Base-by-base conservation (phyloP, 1,140 invertebrate genomes). In the Copidosoma floridanum region DNA sequence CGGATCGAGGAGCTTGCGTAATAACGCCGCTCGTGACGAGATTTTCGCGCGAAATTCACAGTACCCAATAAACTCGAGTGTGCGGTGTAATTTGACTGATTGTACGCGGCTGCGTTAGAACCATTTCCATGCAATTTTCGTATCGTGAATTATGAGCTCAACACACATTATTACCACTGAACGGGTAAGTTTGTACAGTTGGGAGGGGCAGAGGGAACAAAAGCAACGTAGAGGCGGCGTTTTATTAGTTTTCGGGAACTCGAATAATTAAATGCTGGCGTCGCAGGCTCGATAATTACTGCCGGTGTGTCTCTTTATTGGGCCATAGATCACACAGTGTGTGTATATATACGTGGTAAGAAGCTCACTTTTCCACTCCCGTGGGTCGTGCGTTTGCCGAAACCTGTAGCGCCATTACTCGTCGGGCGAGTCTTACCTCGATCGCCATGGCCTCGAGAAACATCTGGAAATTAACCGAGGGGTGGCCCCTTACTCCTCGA, bases 231-330 rank as follows among this genome's bases (percentile, higher is more conserved):
- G 2, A 24, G 20, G 26, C 10, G 24, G 7, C n/a, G 6, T 57
- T 26, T 7, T 11, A 24, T 23, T 50, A 21, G 4, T 6, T 53
- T 48, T 55, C 52, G 40, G 24, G 53, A 56, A 57, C 43, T 63
- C 51, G 58, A 65, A 66, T 71, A 72, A 73, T 72, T 69, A 69
- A 72, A 75, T 71, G 72, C 66, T 65, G 69, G 71, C 70, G 69
- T 68, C 70, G 73, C 44, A 12, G 78, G 72, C 76, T 71, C 67
- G 68, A 70, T 73, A 74, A 79, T 76, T 74, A 74, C 72, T 72
- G 71, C 69, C 70, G 60, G 65, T 70, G 71, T 76, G 71, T 70
- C 71, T 69, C 71, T 77, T 79, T 79, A 80, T 80, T 78, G 76
- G 71, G 64, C 72, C 64, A 78, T 77, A 73, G 65, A 76, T 77